These are phyloP conservation scores for Ceramica pisi DNA, from an alignment of 2,888 invertebrate species.

Conservation along the genomic window DNA sequence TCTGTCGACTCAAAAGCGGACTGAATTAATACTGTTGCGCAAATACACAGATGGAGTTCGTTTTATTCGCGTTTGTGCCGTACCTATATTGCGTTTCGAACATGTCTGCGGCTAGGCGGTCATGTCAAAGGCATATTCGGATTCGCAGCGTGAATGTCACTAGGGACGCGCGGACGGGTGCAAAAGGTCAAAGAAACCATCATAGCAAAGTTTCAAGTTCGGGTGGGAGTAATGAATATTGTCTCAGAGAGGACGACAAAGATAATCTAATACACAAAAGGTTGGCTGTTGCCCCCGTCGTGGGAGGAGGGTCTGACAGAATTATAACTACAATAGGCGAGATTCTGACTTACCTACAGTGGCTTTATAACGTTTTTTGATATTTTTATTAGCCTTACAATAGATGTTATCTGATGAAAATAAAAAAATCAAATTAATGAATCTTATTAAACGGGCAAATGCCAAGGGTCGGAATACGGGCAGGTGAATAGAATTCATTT, in stretches of 20 bases:
- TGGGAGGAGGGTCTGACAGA: slow-evolving; percentile 63
- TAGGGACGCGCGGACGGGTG: slow-evolving; percentile 78
- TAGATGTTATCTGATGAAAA: slow-evolving; percentile 68
- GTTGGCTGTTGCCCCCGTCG: slow-evolving; percentile 65
- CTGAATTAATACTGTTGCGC: slow-evolving; percentile 82
- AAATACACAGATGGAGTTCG: slow-evolving; percentile 73
- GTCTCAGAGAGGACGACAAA: slow-evolving; percentile 80
- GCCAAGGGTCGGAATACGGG: slow-evolving; percentile 77
- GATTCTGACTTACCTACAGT: slow-evolving; percentile 53
- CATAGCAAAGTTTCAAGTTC: slow-evolving; percentile 76
- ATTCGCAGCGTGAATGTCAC: slow-evolving; percentile 79
- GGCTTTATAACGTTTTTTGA: slow-evolving; percentile 61
- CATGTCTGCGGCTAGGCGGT: slow-evolving; percentile 73
- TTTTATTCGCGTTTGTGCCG: slow-evolving; percentile 65
- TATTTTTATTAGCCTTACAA: slow-evolving; percentile 45
- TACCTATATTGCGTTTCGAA: slow-evolving; percentile 64
- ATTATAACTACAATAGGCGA: slow-evolving; percentile 64
- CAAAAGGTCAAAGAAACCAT: slow-evolving; percentile 86
- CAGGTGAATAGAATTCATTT: slow-evolving; percentile 85
- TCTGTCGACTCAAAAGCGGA: slow-evolving; percentile 80
- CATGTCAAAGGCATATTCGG: slow-evolving; percentile 78
- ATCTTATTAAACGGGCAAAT: slow-evolving; percentile 78
- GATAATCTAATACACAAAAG: slow-evolving; percentile 82
- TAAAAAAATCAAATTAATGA: slow-evolving; percentile 71
- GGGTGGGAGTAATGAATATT: slow-evolving; percentile 84